phyloP scores from a whole-genome alignment of 2,797 vertebrate species.

The Echeneis naucrates region DNA sequence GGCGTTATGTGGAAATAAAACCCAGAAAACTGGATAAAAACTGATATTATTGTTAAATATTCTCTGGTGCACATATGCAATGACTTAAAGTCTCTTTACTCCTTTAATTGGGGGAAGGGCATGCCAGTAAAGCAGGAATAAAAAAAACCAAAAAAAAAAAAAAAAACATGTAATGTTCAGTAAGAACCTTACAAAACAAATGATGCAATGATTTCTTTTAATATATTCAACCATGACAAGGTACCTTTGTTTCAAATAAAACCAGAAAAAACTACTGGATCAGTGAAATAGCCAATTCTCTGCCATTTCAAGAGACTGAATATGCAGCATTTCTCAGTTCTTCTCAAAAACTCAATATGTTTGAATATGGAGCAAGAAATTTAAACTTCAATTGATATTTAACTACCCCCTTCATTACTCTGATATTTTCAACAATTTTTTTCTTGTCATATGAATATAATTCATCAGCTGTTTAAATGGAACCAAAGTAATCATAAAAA shows the following conservation, averaged over 20 bases:
- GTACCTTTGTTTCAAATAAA: not conserved
- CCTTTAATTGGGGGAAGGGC: not conserved
- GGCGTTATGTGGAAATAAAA: not conserved
- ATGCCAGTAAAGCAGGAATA: not conserved
- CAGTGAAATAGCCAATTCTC: not conserved
- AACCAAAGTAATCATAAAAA: not conserved
- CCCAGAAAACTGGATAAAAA: too few species aligned
- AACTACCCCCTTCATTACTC: not conserved
- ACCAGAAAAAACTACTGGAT: not conserved
- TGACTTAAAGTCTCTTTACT: not conserved
- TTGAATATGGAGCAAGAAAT: not conserved
- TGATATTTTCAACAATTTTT: not conserved
- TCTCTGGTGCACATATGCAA: not conserved
- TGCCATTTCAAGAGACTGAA: not conserved
- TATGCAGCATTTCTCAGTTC: not conserved
- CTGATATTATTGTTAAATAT: not conserved
- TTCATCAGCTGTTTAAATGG: not conserved
- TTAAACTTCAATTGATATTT: conserved; percentile 1
- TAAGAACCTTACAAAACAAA: not conserved
- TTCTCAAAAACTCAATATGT: not conserved
- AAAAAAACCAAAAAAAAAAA: too few species aligned
- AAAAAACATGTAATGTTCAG: not conserved
- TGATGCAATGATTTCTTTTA: not conserved
- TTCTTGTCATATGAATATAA: not conserved
- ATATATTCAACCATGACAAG: not conserved